phyloP scores from a whole-genome alignment of 2,797 vertebrate genomes.

The Gambelia wislizenii region DNA sequence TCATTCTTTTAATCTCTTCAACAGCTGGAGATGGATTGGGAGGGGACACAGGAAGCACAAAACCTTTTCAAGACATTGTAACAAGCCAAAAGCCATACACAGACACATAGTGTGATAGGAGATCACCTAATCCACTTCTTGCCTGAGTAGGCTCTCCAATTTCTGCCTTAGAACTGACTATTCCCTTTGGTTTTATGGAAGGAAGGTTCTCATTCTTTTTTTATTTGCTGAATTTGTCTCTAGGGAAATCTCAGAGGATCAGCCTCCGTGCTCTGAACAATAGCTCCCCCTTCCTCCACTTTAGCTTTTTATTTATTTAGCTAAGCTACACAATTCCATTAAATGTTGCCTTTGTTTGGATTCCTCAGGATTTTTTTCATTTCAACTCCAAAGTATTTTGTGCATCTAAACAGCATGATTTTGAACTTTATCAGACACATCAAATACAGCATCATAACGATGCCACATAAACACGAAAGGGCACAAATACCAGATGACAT shows the following conservation, averaged over 20 bases:
- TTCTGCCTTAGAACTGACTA: slow-evolving; percentile 65
- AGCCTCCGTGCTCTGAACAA: slow-evolving; percentile 42
- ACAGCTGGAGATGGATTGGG: slow-evolving; percentile 13
- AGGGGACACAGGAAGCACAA: background rate
- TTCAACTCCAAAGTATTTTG: slow-evolving; percentile 43
- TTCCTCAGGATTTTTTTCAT: slow-evolving; percentile 31
- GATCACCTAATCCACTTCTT: slow-evolving; percentile 73
- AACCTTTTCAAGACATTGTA: slow-evolving; percentile 54
- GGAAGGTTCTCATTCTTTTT: slow-evolving; percentile 44
- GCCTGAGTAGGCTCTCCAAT: slow-evolving; percentile 75
- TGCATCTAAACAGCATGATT: slow-evolving; percentile 3
- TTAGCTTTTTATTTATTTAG: slow-evolving; percentile 62
- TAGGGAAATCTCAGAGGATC: slow-evolving; percentile 66
- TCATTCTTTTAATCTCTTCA: slow-evolving; percentile 41
- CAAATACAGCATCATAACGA: no score
- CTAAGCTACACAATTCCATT: slow-evolving; percentile 66
- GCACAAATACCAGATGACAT: no score
- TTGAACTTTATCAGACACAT: no score
- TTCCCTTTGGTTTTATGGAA: slow-evolving; percentile 66
- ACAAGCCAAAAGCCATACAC: slow-evolving; percentile 48
- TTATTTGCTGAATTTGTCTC: slow-evolving; percentile 68
- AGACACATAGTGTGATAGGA: slow-evolving; percentile 57
- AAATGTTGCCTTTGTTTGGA: slow-evolving; percentile 39
- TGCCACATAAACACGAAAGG: no score
- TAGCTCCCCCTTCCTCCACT: slow-evolving; percentile 31